Evolutionary conservation across 2,797 vertebrate genomes (phyloP).

Genomic region (Agapornis canus): DNA sequence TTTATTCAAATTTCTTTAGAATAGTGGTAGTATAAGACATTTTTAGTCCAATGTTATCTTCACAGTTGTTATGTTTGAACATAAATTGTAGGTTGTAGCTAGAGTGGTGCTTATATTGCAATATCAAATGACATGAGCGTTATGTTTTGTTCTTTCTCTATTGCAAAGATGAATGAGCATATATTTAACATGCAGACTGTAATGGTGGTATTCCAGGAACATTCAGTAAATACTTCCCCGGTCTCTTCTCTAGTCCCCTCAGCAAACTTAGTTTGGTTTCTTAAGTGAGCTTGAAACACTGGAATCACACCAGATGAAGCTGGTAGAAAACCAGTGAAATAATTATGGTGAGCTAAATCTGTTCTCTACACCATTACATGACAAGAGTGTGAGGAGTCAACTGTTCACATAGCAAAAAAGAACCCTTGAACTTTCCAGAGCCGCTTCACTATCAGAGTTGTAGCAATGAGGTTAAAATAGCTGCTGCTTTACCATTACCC

Average conservation of each 20-base stretch:
- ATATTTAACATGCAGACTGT: not conserved
- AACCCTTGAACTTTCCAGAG: not conserved
- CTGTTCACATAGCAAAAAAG: not conserved
- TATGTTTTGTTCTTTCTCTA: not conserved
- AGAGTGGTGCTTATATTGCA: not conserved
- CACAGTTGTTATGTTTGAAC: not conserved
- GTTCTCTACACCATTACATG: not conserved
- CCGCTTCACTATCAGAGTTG: fast-evolving
- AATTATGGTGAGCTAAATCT: not conserved
- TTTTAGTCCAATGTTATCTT: not conserved
- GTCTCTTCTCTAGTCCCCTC: not conserved
- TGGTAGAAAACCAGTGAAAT: not conserved
- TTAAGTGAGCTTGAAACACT: not conserved
- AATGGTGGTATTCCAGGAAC: not conserved
- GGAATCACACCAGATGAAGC: not conserved
- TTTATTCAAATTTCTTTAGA: not conserved
- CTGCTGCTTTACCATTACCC: not conserved
- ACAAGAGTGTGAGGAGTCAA: not conserved
- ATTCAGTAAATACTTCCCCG: not conserved
- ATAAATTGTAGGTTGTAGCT: not conserved
- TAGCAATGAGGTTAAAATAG: fast-evolving
- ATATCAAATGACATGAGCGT: not conserved
- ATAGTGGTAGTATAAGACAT: not conserved
- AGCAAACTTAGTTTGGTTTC: not conserved
- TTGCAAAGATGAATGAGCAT: not conserved